Base-by-base conservation (phyloP, 2,797 vertebrate species). In the Podargus strigoides region DNA sequence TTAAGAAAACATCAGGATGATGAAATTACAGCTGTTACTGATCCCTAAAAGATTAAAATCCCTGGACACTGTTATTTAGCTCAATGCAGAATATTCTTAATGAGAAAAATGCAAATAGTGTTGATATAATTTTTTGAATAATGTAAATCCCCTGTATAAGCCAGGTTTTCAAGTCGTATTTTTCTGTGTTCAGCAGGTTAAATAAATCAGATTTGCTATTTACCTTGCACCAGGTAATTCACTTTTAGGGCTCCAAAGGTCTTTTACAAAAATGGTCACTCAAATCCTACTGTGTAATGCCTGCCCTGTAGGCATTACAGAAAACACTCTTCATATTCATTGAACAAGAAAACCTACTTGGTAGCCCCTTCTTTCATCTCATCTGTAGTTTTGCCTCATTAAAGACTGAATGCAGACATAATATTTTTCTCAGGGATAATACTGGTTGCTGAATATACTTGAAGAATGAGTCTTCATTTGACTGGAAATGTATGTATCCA, bases 11-110 rank as follows among this genome's bases (percentile, higher is more conserved):
- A 91, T 26, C 7, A 19, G 64, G 79, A 89, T 8, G 24, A 93
- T 95, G 63, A 94, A 96, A 93, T 93, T 93, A 70, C 62, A 94
- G 74, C 82, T 78, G 68, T 79, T 94, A 76, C 50, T 52, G 8
- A 20, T 78, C 6, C 41, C 44, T 93, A 34, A 81, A 95, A 95
- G 60, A 90, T 87, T 83, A 70, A 96, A 94, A 81, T 68, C 74
- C 36, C 32, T 90, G 53, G 34, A 47, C 37, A 60, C 32, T 85
- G 34, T 60, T 95, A 37, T 73, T 41, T 83, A 69, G 37, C 37
- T 66, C 53, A 50, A 3, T 34, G 39, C 5, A 1, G 67, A 84
- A 64, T 75, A 32, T 60, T 8, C 37, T 34, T 68, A 83, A 86
- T 77, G 39, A 90, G 66, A 90, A 85, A 94, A 96, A 89, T 87